Evolutionary conservation across 2,113 vertebrate genomes (phyloP), one percentile per base, ranked within the genome.

Genomic region (Spilogale gracilis): DNA sequence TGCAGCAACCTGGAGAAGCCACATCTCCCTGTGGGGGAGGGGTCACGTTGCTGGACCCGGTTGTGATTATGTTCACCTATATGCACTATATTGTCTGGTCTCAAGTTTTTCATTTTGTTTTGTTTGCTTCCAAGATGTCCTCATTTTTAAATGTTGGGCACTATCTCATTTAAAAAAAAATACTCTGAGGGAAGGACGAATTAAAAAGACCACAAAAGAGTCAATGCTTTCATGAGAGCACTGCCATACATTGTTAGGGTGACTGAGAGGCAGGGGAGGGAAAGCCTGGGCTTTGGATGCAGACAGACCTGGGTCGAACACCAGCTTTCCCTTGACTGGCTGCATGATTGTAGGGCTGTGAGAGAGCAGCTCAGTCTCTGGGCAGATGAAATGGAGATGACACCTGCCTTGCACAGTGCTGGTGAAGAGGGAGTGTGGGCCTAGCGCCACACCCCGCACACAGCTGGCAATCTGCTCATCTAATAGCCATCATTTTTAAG

Each of bases 111-210:
- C 13, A 1, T 78, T 78, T 50, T 30, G 45, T 50, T 50, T 73
- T 45, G 61, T 30, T 20, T 71, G 74, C 50, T 50, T 78, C 74
- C 74, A 78, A 78, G 25, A 50, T 50, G 74, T 50, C 25, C 74
- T 78, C 30, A 78, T 78, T 50, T 96, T 93, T 78, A 81, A 96
- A 71, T 94, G 58, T 76, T 71, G 86, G 27, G 52, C 20, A 81
- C 3, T 14, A 16, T 81, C 20, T 85, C 45, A 61, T 54, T 50
- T 52, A 3, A 67, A 67, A 67, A 63, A 63, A 63, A 65, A 50
- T 58, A 43, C 9, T 48, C 21, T 48, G 45, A 71, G n/a, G 27
- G 38, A 73, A 27, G 43, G 23, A 32, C n/a, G 52, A 76, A 60
- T 69, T 87, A 38, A 27, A 45, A 94, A 86, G 76, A 58, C 45